Conservation (phyloP, 2,888 invertebrate genomes). For the Perizoma flavofasciatum region DNA sequence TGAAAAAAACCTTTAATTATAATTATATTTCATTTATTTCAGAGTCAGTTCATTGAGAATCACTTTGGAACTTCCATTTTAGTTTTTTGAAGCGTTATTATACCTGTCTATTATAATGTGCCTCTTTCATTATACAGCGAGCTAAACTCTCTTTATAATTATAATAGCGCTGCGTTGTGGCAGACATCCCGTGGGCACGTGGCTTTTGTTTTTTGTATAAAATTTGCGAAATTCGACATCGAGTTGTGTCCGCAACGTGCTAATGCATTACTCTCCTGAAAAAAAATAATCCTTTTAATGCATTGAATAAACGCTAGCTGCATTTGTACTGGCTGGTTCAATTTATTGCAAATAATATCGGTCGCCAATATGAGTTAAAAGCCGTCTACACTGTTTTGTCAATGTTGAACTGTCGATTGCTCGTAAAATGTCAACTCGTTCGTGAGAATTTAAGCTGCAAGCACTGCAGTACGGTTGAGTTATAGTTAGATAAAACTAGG, state of each 20-base stretch:
- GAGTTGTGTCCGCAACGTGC: constrained; percentile 43
- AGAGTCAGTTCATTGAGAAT: no score
- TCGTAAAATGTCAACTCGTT: neutral
- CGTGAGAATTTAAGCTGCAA: no score
- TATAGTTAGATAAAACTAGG: no score
- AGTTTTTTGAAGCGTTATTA: no score
- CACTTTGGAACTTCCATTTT: no score
- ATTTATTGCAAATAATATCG: constrained; percentile 41
- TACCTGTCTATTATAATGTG: no score
- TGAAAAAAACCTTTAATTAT: no score
- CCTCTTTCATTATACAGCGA: no score
- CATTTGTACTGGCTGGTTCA: constrained; percentile 50
- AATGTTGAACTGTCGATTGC: neutral
- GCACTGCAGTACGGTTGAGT: no score
- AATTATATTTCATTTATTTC: no score
- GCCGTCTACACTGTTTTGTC: neutral
- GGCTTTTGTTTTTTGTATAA: constrained; percentile 33
- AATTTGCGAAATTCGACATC: constrained; percentile 27
- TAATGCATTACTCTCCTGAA: constrained; percentile 52
- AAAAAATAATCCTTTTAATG: constrained; percentile 56
- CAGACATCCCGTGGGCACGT: constrained; percentile 4
- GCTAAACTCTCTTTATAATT: no score
- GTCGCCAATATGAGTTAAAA: neutral
- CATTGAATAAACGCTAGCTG: constrained; percentile 53
- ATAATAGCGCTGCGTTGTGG: no score